Evolutionary conservation across 2,888 invertebrate species (phyloP).

Genomic region (Ophion ventricosus): DNA sequence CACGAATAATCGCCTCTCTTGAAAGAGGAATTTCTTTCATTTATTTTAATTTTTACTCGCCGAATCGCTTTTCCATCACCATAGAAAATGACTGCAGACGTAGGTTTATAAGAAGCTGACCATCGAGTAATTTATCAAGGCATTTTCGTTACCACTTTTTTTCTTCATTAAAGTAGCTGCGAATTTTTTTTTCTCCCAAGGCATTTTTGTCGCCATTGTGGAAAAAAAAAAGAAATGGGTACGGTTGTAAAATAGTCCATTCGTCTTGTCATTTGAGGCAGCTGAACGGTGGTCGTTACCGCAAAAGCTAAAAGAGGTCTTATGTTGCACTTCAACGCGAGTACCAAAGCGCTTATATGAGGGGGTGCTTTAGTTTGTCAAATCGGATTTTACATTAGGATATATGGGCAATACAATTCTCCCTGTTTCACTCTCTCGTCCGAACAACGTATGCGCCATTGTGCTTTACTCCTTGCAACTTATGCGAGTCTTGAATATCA

Average conservation of each 20-base stretch:
- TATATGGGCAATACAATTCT: conserved; percentile 21
- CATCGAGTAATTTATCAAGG: not conserved
- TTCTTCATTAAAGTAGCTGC: too few relatives aligned
- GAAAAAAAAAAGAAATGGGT: not conserved
- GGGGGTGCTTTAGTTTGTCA: conserved; percentile 9
- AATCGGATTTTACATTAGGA: conserved; percentile 7
- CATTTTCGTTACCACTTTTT: not conserved
- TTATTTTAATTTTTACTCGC: not conserved
- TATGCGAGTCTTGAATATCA: not conserved
- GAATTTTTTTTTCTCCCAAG: too few relatives aligned
- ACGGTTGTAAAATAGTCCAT: not conserved
- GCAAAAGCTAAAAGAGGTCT: not conserved
- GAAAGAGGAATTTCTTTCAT: not conserved
- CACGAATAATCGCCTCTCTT: too few relatives aligned
- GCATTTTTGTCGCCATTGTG: too few relatives aligned
- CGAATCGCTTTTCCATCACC: not conserved
- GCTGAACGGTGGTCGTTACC: not conserved
- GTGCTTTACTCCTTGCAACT: not conserved
- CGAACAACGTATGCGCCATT: not conserved
- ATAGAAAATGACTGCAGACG: not conserved
- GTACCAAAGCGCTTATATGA: not conserved
- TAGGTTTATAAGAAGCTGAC: not conserved
- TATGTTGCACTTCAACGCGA: not conserved
- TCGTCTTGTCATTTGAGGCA: not conserved
- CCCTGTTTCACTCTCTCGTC: conserved; percentile 9